Percentiles rank a stretch among this genome's conserved stretches.
Conservation (phyloP, 2,113 vertebrate species). For the Lepisosteus oculatus region DNA sequence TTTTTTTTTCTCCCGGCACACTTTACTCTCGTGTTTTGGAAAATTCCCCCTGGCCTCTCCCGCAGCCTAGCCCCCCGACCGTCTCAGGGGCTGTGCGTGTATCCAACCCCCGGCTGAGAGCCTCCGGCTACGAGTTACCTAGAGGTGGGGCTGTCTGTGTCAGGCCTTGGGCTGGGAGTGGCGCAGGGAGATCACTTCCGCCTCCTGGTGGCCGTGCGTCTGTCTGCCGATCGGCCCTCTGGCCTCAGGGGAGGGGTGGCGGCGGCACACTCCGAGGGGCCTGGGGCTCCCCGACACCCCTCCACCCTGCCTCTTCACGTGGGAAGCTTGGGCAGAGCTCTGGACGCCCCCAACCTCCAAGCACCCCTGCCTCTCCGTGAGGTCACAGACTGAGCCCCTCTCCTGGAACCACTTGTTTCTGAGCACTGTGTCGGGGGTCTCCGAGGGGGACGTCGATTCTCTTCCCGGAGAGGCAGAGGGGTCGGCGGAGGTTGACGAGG, state of each 20-base stretch:
- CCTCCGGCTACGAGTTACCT: too few relatives aligned
- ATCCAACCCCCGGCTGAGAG: too few relatives aligned
- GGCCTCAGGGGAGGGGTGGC: not conserved
- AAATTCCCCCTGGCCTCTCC: too few relatives aligned
- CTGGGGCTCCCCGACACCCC: too few relatives aligned
- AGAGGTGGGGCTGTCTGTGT: too few relatives aligned
- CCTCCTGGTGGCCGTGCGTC: constrained; percentile 5
- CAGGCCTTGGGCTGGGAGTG: too few relatives aligned
- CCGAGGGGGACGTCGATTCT: not conserved
- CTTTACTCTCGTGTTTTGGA: too few relatives aligned
- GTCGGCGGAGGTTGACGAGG: not conserved
- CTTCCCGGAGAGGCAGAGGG: not conserved
- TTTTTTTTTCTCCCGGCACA: too few relatives aligned
- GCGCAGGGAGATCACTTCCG: too few relatives aligned
- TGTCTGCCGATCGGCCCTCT: not conserved
- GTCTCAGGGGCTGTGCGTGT: too few relatives aligned
- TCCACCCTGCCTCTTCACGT: too few relatives aligned
- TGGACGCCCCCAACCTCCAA: not conserved
- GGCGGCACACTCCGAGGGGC: not conserved
- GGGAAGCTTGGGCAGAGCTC: not conserved
- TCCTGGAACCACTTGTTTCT: constrained; percentile 9
- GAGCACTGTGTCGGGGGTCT: not conserved
- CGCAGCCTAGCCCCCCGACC: too few relatives aligned
- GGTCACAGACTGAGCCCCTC: not conserved
- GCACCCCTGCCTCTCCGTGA: not conserved